These are phyloP conservation scores for Agriopis leucophaearia DNA, from an alignment of 2,888 invertebrate genomes.

Conservation along the genomic window DNA sequence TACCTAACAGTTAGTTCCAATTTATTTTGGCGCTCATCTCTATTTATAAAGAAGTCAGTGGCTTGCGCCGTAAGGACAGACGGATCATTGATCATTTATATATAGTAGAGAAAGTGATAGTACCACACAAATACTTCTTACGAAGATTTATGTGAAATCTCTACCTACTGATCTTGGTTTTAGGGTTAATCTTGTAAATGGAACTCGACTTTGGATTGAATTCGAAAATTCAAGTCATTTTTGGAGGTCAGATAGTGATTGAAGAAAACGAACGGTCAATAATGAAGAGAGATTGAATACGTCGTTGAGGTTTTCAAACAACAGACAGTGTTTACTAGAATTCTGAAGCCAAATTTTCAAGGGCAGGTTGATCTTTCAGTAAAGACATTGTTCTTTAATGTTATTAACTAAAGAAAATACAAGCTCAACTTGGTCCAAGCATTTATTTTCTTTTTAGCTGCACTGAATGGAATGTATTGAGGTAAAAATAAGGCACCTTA, in stretches of 20 bases:
- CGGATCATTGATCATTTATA: conserved; percentile 54
- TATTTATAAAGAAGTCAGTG: conserved; percentile 70
- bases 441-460: too few relatives aligned
- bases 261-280: conserved; percentile 10
- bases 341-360: background rate
- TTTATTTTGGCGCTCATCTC: conserved; percentile 56
- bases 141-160: conserved; percentile 23
- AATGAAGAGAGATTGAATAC: conserved; percentile 11
- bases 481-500: too few relatives aligned
- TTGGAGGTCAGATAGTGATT: conserved; percentile 13
- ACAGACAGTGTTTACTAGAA: conserved; percentile 3
- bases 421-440: too few relatives aligned
- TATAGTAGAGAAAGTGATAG: conserved; percentile 52
- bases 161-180: conserved; percentile 16
- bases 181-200: conserved; percentile 17
- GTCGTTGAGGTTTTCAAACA: conserved; percentile 1
- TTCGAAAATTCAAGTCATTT: conserved; percentile 7
- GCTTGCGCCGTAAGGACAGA: conserved; percentile 65
- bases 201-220: conserved; percentile 15
- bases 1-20: conserved; percentile 27
- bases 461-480: too few relatives aligned
- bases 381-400: too few relatives aligned
- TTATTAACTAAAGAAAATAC: too few relatives aligned
- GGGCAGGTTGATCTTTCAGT: background rate
- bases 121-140: background rate